Evolutionary conservation across 2,888 invertebrate genomes (phyloP), one percentile per base, ranked within the genome.

Genomic region (Scaptomyza reducta): DNA sequence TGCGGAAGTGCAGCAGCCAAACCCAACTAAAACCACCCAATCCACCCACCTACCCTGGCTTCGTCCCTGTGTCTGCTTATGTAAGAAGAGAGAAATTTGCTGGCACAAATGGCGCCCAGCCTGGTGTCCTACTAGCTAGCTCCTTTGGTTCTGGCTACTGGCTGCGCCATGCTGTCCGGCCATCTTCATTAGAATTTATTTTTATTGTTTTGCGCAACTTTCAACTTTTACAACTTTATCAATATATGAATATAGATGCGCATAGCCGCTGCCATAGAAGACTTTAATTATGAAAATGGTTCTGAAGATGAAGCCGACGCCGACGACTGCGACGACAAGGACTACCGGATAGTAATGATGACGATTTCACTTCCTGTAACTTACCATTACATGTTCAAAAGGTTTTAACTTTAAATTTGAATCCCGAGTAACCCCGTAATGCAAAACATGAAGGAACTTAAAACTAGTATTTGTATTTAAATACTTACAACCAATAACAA

Each of bases 151-250:
- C 22, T 25, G 46, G 33, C 59, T 45, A 9, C 54, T 49, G 13
- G 64, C 45, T 81, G 85, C 89, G 85, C 85, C 82, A 82, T 88
- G 78, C 87, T 87, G 82, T 70, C 71, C 87, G 81, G 88, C 82
- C 87, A 82, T 82, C 82, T 82, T 82, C 82, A 82, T 82, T 82
- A 87, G 82, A 82, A 82, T 82, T 82, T 82, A 82, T 82, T 82
- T 82, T 82, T 82, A 82, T 82, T 82, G 89, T 82, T 82, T 87
- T 88, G 89, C 81, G 81, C 87, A 82, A 88, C 89, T 88, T 82
- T 82, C 82, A 74, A 82, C 87, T 88, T 88, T 81, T 87, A 87
- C 87, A 82, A 88, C 89, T 82, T 82, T 82, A 88, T 82, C 82
- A 82, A 82, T 82, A 87, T 82, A 88, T 82, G 82, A 87, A 82